These are phyloP conservation scores for Clupea harengus DNA, from an alignment of 2,113 vertebrate genomes.

Conservation along the genomic window DNA sequence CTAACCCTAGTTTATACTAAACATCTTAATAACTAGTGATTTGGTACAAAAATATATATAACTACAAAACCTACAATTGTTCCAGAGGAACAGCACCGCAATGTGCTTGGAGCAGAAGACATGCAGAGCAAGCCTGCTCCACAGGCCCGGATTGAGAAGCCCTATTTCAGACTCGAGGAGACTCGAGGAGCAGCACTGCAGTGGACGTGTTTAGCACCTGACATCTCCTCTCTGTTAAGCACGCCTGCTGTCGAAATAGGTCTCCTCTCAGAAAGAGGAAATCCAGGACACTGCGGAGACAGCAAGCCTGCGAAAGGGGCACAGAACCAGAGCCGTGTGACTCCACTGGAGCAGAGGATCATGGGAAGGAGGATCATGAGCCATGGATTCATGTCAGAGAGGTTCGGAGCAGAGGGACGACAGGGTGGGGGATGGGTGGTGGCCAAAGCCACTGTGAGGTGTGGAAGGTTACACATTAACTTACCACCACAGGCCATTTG, in stretches of 20 bases:
- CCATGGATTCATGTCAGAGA: neutral
- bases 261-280: slow-evolving; percentile 11
- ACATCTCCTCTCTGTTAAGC: neutral
- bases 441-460: neutral
- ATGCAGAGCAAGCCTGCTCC: neutral
- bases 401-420: neutral
- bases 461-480: neutral
- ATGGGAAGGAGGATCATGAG: neutral
- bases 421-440: neutral
- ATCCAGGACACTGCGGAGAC: slow-evolving; percentile 47
- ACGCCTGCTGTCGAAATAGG: slow-evolving; percentile 21
- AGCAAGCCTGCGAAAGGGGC: neutral
- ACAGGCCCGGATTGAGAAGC: neutral
- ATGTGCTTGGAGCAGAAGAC: neutral
- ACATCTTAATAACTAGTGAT: neutral
- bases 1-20: neutral
- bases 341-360: neutral
- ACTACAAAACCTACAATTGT: neutral
- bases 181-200: neutral
- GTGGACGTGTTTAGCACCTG: neutral
- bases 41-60: neutral
- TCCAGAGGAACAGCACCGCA: neutral
- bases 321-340: neutral
- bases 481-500: neutral
- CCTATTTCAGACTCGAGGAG: neutral